Evolutionary conservation across 2,113 vertebrate species (phyloP), one percentile per base, ranked within the genome.

Genomic region (Orycteropus afer): DNA sequence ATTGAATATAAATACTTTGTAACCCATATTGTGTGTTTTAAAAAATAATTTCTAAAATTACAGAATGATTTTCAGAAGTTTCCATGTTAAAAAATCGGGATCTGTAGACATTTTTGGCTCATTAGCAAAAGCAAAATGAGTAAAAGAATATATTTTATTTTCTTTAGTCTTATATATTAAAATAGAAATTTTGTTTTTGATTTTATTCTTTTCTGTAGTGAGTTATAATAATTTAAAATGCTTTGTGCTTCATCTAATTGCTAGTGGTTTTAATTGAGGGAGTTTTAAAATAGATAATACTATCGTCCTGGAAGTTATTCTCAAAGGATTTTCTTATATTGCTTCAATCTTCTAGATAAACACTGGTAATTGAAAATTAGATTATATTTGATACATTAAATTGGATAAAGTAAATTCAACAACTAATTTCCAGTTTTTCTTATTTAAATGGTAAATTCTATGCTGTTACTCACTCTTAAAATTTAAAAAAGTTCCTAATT

Each of bases 221-320:
- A 51, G 63, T 81, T n/a, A 55, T 29, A 15, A 78, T 57, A 65
- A 86, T 89, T 83, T 89, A 73, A 91, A 96, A 37, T 63, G 1
- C 5, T 92, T 82, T 91, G 92, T 49, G 15, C 12, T 53, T 45
- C 57, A 88, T 4, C 23, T 89, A 91, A 85, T 90, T 85, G 27
- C 34, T 89, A 29, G 18, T 18, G 42, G 86, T 40, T 83, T 82
- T 90, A 32, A 88, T n/a, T 67, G 2, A 92, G n/a, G 7, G 78
- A 45, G 2, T 85, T 77, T 79, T 89, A 79, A 18, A 32, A 14
- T 49, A 80, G 47, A 40, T 67, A 73, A 6, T 34, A 77, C 71
- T 80, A 42, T 77, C 86, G 95, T 95, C 10, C 74, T 76, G 25
- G 1, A 96, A 76, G 74, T 80, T 84, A 73, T 87, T 89, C 27